Evolutionary conservation across 2,888 invertebrate genomes (phyloP).

Genomic region (Agriotes lineatus): DNA sequence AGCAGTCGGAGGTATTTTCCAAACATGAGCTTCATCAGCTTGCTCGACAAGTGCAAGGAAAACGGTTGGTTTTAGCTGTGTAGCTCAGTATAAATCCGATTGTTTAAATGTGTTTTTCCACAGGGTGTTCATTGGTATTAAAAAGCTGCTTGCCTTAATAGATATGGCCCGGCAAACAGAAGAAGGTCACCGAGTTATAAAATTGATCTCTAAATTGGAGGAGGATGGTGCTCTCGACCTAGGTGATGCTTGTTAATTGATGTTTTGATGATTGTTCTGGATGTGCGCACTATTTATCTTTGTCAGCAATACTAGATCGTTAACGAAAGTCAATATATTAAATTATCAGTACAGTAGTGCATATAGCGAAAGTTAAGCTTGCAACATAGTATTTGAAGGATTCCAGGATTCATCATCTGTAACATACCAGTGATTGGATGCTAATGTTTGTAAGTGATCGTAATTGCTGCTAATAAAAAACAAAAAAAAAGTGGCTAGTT

Average conservation of each 20-base stretch:
- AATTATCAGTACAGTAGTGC: constrained; percentile 13
- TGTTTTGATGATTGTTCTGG: constrained; percentile 4
- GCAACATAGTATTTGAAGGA: constrained; percentile 2
- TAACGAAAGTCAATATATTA: constrained; percentile 32
- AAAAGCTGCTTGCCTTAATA: constrained; percentile 91
- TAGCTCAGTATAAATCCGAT: too few species aligned
- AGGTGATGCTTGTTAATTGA: constrained; percentile 45
- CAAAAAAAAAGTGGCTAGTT: too few species aligned
- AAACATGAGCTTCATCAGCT: constrained; percentile 81
- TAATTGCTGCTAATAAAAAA: constrained; percentile 10
- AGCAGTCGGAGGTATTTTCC: constrained; percentile 83
- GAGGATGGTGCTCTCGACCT: constrained; percentile 87
- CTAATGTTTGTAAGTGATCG: background rate
- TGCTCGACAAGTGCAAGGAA: constrained; percentile 81
- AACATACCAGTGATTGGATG: background rate
- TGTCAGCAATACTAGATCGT: constrained; percentile 25
- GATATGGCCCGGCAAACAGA: constrained; percentile 96
- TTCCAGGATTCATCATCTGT: background rate
- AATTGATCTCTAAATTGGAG: constrained; percentile 92
- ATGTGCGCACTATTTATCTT: constrained; percentile 24
- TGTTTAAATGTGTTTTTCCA: too few species aligned
- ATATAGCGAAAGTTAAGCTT: constrained; percentile 7
- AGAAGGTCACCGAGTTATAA: constrained; percentile 82
- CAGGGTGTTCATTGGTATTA: constrained; percentile 95
- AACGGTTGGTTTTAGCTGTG: constrained; percentile 80